Evolutionary conservation across 2,113 vertebrate genomes (phyloP).

Genomic region (Thinocorus orbignyianus): DNA sequence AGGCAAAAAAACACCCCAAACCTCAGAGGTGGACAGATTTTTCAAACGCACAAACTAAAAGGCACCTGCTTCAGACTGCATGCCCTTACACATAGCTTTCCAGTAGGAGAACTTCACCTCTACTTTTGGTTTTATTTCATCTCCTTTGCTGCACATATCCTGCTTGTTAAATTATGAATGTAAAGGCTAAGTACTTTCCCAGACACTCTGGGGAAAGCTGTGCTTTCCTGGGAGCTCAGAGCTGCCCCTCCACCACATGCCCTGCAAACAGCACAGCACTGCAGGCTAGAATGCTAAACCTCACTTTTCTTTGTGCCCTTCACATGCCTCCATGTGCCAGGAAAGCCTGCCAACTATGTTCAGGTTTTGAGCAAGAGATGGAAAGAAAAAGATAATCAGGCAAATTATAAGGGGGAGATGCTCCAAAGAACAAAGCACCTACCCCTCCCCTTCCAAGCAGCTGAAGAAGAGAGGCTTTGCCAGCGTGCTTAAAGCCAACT

Average conservation of each 20-base stretch:
- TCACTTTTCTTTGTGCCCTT: neutral
- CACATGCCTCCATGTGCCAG: neutral
- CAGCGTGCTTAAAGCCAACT: neutral
- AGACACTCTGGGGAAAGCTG: neutral
- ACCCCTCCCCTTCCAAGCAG: neutral
- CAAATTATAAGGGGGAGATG: neutral
- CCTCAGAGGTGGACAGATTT: neutral
- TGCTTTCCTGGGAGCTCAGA: neutral
- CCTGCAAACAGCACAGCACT: neutral
- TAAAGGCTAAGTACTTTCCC: neutral
- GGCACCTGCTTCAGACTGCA: neutral
- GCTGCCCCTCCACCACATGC: neutral
- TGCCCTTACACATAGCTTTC: neutral
- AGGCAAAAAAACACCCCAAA: neutral
- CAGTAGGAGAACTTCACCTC: neutral
- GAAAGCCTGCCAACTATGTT: neutral
- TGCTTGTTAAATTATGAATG: neutral
- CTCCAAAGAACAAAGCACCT: neutral
- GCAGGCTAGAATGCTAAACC: neutral
- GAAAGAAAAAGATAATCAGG: neutral
- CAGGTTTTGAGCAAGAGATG: neutral
- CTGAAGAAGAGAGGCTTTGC: neutral
- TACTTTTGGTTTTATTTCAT: neutral
- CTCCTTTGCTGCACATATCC: neutral
- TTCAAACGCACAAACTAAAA: neutral